phyloP scores from a whole-genome alignment of 2,888 invertebrate species.

The Celastrina argiolus region DNA sequence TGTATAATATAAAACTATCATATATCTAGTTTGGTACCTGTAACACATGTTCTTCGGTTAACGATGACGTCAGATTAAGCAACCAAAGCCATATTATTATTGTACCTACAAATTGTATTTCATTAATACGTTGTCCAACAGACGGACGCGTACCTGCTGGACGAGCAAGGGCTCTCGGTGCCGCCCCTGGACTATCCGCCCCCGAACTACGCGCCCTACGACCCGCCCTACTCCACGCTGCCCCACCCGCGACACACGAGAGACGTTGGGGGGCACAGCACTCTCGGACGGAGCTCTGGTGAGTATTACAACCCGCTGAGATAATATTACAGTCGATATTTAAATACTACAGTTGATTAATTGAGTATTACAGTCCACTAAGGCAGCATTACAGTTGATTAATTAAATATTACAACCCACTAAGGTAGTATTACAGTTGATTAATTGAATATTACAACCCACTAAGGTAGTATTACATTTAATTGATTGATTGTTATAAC shows the following conservation, averaged over 20 bases:
- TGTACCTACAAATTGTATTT: too few species aligned
- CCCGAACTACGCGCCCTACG: conserved; percentile 72
- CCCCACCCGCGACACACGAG: conserved; percentile 79
- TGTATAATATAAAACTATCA: too few species aligned
- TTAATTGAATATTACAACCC: too few species aligned
- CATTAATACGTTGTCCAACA: conserved; percentile 42
- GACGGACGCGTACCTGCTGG: conserved; percentile 78
- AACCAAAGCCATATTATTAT: too few species aligned
- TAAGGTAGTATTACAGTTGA: neutral
- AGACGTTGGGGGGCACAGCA: conserved; percentile 69
- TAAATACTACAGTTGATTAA: neutral
- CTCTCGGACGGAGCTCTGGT: conserved; percentile 77
- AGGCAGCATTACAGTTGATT: neutral
- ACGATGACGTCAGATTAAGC: too few species aligned
- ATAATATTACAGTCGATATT: neutral
- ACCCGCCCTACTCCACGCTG: conserved; percentile 69
- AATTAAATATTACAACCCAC: neutral
- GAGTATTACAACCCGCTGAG: conserved; percentile 32
- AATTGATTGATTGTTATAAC: neutral
- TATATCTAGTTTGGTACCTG: too few species aligned
- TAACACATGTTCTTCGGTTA: too few species aligned
- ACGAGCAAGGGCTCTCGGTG: conserved; percentile 63
- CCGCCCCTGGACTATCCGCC: conserved; percentile 85
- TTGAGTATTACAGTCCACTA: neutral
- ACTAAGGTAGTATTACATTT: neutral